Conservation (phyloP, 2,797 vertebrate genomes). For the Vultur gryphus region DNA sequence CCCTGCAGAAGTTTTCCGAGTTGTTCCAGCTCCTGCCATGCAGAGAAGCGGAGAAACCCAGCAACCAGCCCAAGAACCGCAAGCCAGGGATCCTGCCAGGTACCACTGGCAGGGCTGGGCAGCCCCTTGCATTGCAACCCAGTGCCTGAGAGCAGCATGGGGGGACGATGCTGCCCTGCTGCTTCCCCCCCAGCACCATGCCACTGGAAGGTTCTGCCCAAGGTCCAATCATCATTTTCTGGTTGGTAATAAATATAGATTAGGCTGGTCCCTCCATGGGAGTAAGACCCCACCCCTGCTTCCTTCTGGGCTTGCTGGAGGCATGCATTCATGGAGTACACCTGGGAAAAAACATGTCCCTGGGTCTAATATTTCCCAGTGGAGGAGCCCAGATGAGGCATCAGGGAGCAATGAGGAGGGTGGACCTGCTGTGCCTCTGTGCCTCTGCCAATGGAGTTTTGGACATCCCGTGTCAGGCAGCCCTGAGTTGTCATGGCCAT, state of each 20-base stretch:
- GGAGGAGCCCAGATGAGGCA: neutral
- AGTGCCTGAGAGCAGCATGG: fast-evolving
- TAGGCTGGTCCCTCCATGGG: neutral
- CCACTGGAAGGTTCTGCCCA: neutral
- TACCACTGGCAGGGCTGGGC: neutral
- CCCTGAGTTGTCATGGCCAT: neutral
- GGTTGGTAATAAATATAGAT: neutral
- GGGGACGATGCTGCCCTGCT: fast-evolving
- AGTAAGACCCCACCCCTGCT: neutral
- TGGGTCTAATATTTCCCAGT: neutral
- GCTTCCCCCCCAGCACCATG: neutral
- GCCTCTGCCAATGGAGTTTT: fast-evolving
- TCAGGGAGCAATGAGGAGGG: neutral
- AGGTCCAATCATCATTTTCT: neutral
- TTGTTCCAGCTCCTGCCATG: constrained; percentile 51
- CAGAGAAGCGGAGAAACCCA: constrained; percentile 47
- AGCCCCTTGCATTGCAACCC: neutral
- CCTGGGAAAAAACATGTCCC: neutral
- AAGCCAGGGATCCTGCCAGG: constrained; percentile 61
- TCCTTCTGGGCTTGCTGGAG: neutral
- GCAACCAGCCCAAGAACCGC: constrained; percentile 61
- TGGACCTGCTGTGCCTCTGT: neutral
- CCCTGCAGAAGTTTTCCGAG: constrained; percentile 39
- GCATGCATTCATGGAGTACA: fast-evolving
- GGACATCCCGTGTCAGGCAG: fast-evolving